Evolutionary conservation across 2,797 vertebrate genomes (phyloP).

Genomic region (Podarcis lilfordi): DNA sequence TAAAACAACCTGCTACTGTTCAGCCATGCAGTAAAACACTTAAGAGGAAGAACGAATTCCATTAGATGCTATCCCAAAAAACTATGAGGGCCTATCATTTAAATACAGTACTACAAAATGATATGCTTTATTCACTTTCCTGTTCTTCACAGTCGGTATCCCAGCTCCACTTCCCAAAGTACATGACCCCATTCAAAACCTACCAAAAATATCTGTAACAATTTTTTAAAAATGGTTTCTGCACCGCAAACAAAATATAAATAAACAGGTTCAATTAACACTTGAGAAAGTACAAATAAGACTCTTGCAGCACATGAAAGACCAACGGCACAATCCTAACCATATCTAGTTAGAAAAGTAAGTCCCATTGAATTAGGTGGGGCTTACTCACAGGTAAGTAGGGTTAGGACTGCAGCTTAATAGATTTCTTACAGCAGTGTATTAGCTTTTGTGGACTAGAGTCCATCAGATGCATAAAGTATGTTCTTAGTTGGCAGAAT

Average conservation of each 20-base stretch:
- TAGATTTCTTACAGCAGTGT: too few species aligned
- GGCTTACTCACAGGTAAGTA: too few species aligned
- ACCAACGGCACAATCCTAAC: background rate
- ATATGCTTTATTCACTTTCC: background rate
- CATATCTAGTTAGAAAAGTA: too few species aligned
- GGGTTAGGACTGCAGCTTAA: too few species aligned
- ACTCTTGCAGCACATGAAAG: background rate
- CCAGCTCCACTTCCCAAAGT: background rate
- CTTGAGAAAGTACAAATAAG: background rate
- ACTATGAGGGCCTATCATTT: background rate
- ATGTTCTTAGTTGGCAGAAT: background rate
- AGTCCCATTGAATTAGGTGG: too few species aligned
- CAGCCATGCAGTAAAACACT: background rate
- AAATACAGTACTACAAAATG: background rate
- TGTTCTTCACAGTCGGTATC: background rate
- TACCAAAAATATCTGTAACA: background rate
- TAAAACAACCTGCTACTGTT: background rate
- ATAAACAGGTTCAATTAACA: background rate
- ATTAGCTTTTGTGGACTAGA: background rate
- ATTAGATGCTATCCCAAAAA: background rate
- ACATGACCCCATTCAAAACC: background rate
- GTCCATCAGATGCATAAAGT: background rate
- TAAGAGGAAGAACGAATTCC: background rate
- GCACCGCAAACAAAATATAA: constrained; percentile 8
- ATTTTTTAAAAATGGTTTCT: background rate